Conservation (phyloP, 2,888 invertebrate species). For the Netelia fuscicornis region DNA sequence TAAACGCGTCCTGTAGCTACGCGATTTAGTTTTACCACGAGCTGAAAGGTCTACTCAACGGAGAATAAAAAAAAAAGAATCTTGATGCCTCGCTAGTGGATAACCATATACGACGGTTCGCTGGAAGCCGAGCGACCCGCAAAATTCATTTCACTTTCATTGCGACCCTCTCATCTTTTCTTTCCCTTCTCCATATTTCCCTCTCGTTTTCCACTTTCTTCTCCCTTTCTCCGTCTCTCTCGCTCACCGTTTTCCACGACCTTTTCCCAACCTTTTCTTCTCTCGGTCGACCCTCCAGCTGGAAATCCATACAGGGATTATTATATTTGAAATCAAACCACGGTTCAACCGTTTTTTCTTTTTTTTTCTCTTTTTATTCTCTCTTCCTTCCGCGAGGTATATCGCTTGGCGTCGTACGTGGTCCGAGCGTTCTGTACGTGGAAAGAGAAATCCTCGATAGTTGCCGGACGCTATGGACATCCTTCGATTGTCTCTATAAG, state of each 20-base stretch:
- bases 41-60: conserved; percentile 4
- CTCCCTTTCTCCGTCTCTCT: conserved; percentile 7
- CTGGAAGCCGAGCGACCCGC: background rate
- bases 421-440: conserved; percentile 22
- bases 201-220: conserved; percentile 26
- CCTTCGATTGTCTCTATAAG: conserved; percentile 58
- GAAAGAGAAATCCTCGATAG: conserved; percentile 58
- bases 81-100: conserved; percentile 23
- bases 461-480: conserved; percentile 44
- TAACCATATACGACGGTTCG: background rate
- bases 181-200: conserved; percentile 18
- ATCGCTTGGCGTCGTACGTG: conserved; percentile 40
- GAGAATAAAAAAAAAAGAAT: conserved; percentile 12
- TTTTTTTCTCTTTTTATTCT: conserved; percentile 19
- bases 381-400: conserved; percentile 23
- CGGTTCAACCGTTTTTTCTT: conserved; percentile 45
- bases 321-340: conserved; percentile 77
- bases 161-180: conserved; percentile 6
- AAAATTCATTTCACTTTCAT: conserved; percentile 77
- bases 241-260: conserved; percentile 36
- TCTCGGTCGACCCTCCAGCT: conserved; percentile 29
- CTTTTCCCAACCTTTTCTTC: conserved; percentile 17
- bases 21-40: conserved; percentile 32
- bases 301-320: conserved; percentile 70
- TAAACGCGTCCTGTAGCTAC: conserved; percentile 33